A percentile compares a stretch with the other conserved stretches of the same genome.
Conservation (phyloP, 2,888 invertebrate species). For the Ceriagrion tenellum region DNA sequence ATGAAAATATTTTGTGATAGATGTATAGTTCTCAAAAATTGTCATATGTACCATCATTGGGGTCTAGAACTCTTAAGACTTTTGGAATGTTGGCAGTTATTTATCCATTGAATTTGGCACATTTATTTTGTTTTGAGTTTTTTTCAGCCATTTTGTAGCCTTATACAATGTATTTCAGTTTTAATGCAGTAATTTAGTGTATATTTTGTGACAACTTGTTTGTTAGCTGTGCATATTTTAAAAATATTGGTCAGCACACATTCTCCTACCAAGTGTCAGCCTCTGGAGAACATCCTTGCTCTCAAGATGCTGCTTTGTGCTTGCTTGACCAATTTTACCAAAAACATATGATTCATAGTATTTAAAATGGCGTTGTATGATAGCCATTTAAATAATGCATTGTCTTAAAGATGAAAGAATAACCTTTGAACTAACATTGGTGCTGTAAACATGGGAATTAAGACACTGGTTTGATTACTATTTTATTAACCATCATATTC, state of each 20-base stretch:
- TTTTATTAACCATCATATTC: slow-evolving; percentile 40
- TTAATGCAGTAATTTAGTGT: not conserved
- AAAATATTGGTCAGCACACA: not conserved
- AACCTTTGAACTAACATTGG: slow-evolving; percentile 24
- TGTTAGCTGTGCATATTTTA: not conserved
- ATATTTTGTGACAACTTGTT: not conserved
- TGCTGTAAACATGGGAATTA: not conserved
- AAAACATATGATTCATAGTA: not conserved
- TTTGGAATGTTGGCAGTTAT: not conserved
- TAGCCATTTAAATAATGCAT: not conserved
- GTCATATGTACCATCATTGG: too few relatives aligned
- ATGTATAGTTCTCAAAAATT: too few relatives aligned
- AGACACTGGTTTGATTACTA: slow-evolving; percentile 21
- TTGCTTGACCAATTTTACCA: not conserved
- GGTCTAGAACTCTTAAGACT: not conserved
- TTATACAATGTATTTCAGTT: not conserved
- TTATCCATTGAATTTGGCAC: not conserved
- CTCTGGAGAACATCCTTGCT: not conserved
- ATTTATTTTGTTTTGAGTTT: not conserved
- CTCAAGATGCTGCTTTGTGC: not conserved
- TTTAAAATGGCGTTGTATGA: slow-evolving; percentile 6
- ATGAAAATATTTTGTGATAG: too few relatives aligned
- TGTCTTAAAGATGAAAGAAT: slow-evolving; percentile 35
- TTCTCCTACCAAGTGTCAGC: not conserved
- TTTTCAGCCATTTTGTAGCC: not conserved